Conservation (phyloP, 2,113 vertebrate genomes). For the Monopterus albus region DNA sequence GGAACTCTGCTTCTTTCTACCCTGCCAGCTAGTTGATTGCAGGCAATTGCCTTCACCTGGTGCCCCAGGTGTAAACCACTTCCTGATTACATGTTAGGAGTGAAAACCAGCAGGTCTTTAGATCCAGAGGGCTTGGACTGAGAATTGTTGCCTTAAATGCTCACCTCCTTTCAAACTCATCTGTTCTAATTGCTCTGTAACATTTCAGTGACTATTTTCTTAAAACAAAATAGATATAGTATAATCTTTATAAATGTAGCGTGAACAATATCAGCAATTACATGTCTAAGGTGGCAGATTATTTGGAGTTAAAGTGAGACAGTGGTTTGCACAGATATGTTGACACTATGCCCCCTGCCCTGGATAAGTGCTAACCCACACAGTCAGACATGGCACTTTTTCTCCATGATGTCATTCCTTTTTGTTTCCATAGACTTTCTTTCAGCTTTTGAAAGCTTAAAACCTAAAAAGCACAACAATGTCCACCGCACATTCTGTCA, state of each 20-base stretch:
- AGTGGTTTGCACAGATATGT: conserved; percentile 43
- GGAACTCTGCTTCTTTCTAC: background rate
- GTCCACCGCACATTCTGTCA: conserved; percentile 64
- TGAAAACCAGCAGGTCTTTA: conserved; percentile 46
- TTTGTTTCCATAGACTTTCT: conserved; percentile 48
- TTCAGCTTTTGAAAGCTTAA: conserved; percentile 55
- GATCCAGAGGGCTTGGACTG: conserved; percentile 24
- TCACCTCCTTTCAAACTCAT: conserved; percentile 22
- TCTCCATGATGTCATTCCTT: conserved; percentile 44
- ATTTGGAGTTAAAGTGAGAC: conserved; percentile 57
- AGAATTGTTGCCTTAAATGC: conserved; percentile 20
- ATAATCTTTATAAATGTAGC: background rate
- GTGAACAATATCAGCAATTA: conserved; percentile 5
- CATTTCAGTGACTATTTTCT: conserved; percentile 3
- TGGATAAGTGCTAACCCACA: conserved; percentile 69
- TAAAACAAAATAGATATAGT: background rate
- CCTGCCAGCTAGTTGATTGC: conserved; percentile 58
- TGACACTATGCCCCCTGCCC: conserved; percentile 62
- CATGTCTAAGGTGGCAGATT: conserved; percentile 36
- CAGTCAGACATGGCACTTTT: conserved; percentile 50
- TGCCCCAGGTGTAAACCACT: conserved; percentile 51
- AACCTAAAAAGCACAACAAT: conserved; percentile 70
- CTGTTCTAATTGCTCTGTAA: conserved; percentile 27
- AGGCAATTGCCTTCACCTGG: conserved; percentile 64
- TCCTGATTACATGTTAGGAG: conserved; percentile 49